phyloP scores from a whole-genome alignment of 64 coral and sea anemone genomes.

The Pachyseris speciosa region DNA sequence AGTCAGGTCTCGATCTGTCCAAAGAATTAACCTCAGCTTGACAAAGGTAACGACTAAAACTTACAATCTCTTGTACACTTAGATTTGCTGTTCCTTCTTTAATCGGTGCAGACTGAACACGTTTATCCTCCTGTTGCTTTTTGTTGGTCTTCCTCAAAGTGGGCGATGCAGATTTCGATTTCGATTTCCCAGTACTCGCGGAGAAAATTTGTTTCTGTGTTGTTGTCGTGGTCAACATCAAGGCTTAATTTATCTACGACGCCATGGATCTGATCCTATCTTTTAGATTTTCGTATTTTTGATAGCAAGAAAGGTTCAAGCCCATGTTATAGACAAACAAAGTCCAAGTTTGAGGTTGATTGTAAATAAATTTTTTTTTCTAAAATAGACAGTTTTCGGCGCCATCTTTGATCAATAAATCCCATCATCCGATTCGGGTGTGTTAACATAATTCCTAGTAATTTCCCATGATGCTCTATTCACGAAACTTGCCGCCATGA shows the following conservation, averaged over 20 bases:
- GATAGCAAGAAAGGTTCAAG: neutral
- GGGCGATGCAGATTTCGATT: conserved; percentile 7
- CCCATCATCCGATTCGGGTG: neutral
- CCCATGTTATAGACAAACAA: neutral
- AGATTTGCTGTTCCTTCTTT: neutral
- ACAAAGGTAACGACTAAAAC: neutral
- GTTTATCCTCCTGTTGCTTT: neutral
- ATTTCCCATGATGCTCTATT: too few species aligned
- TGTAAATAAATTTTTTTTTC: neutral
- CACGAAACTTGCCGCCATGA: conserved; percentile 40
- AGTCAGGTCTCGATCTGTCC: too few species aligned
- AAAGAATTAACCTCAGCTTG: too few species aligned
- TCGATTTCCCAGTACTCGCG: neutral
- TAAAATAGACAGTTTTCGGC: neutral
- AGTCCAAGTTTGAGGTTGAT: neutral
- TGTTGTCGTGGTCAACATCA: conserved; percentile 22
- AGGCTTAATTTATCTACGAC: neutral
- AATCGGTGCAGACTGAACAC: conserved; percentile 18
- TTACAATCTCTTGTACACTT: conserved; percentile 25
- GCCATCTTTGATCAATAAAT: conserved; percentile 33
- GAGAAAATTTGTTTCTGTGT: conserved; percentile 1
- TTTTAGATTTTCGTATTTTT: neutral
- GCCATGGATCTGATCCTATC: neutral
- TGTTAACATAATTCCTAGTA: neutral
- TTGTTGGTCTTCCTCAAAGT: neutral